Percentiles rank a stretch among this genome's conserved stretches.
Evolutionary conservation across 2,888 invertebrate species (phyloP).

Genomic region (Cremastinae sp.): DNA sequence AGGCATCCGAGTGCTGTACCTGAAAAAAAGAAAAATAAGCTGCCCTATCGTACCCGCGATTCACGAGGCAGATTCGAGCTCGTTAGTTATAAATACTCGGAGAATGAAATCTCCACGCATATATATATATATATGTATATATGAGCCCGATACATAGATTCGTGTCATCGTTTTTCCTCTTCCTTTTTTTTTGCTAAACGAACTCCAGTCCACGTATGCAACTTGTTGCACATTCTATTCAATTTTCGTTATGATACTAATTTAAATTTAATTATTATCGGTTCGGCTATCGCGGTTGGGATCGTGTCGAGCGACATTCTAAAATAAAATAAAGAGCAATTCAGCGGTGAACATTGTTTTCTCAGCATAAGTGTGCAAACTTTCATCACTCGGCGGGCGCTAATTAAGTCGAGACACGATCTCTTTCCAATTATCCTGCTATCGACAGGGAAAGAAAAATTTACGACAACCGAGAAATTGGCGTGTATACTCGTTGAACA

Average conservation of each 20-base stretch:
- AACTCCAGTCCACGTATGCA: background rate
- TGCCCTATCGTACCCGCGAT: background rate
- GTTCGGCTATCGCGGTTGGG: no score
- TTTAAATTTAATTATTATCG: no score
- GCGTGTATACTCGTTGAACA: background rate
- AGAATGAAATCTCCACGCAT: slow-evolving; percentile 2
- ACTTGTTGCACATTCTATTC: no score
- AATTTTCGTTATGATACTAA: no score
- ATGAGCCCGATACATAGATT: no score
- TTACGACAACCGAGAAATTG: background rate
- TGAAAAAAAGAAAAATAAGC: slow-evolving; percentile 15
- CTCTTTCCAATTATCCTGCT: slow-evolving; percentile 71
- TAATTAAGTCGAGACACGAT: slow-evolving; percentile 67
- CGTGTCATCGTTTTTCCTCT: background rate
- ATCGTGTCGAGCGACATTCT: no score
- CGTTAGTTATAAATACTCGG: slow-evolving; percentile 30
- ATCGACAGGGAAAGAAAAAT: slow-evolving; percentile 64
- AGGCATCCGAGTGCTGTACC: background rate
- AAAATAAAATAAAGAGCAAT: background rate
- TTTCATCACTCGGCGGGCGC: slow-evolving; percentile 21
- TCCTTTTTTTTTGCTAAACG: background rate
- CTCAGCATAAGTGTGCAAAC: background rate
- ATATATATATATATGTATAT: slow-evolving; percentile 1
- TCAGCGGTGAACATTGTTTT: slow-evolving; percentile 6
- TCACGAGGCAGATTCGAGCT: slow-evolving; percentile 18